A percentile compares a stretch with the other conserved stretches of the same genome.
phyloP scores from a whole-genome alignment of 2,888 invertebrate species.

The Drosophila anomelani region DNA sequence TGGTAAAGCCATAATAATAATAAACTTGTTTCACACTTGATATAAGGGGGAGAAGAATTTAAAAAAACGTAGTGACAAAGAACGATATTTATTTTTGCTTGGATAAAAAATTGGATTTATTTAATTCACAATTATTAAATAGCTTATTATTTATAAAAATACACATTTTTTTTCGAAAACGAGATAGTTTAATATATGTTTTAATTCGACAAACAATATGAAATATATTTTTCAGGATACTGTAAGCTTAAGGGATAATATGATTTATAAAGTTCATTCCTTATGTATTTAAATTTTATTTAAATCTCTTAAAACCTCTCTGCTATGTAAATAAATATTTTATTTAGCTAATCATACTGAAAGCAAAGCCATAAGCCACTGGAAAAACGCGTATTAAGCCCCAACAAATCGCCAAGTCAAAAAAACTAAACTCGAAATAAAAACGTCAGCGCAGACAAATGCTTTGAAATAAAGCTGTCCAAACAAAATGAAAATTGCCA shows the following conservation, averaged over 20 bases:
- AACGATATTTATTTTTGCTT: background rate
- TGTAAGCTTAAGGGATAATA: too few relatives aligned
- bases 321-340: background rate
- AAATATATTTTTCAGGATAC: too few relatives aligned
- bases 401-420: background rate
- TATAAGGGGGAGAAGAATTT: conserved; percentile 4
- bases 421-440: background rate
- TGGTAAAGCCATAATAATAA: conserved; percentile 26
- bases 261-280: too few relatives aligned
- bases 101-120: background rate
- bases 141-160: too few relatives aligned
- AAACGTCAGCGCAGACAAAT: conserved; percentile 6
- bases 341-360: background rate
- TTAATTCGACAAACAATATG: too few relatives aligned
- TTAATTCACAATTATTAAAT: too few relatives aligned
- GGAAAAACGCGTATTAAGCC: conserved; percentile 1
- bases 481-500: conserved; percentile 48
- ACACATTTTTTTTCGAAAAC: too few relatives aligned
- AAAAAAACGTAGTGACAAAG: too few relatives aligned
- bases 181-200: too few relatives aligned
- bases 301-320: background rate
- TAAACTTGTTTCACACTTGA: conserved; percentile 30
- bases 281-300: background rate
- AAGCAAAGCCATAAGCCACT: background rate
- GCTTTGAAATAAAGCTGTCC: conserved; percentile 52